phyloP scores from a whole-genome alignment of 1,140 invertebrate species.

The Phthorimaea operculella region DNA sequence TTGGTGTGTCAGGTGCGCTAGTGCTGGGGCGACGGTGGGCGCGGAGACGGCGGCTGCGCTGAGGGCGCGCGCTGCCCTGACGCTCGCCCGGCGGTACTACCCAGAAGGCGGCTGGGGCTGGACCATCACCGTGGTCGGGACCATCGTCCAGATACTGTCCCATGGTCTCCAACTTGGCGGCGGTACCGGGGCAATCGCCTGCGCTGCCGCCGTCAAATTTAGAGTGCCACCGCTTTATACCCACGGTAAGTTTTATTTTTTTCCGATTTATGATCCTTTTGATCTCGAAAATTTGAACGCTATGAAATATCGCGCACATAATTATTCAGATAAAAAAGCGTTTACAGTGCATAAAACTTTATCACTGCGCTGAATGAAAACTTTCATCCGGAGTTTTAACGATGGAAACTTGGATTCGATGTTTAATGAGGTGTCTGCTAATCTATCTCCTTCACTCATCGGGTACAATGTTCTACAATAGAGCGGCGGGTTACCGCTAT shows the following conservation, averaged over 20 bases:
- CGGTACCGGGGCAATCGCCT: conserved; percentile 50
- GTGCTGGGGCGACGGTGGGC: conserved; percentile 51
- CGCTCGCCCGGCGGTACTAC: conserved; percentile 75
- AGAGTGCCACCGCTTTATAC: conserved; percentile 50
- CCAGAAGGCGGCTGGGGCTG: conserved; percentile 87
- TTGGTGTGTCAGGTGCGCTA: conserved; percentile 53
- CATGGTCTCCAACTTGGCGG: conserved; percentile 73
- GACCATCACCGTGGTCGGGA: conserved; percentile 76
- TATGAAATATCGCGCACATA: too few species aligned
- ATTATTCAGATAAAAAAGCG: too few species aligned
- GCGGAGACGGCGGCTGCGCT: conserved; percentile 59
- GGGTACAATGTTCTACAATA: not conserved
- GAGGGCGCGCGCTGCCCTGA: conserved; percentile 57
- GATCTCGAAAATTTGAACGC: too few species aligned
- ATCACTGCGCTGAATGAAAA: too few species aligned
- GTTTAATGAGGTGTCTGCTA: conserved; percentile 4
- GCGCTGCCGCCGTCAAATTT: conserved; percentile 50
- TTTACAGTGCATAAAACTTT: too few species aligned
- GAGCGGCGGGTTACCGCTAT: not conserved
- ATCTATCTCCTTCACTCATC: not conserved
- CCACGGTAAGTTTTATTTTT: conserved; percentile 43
- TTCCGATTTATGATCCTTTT: not conserved
- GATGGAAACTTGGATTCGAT: too few species aligned
- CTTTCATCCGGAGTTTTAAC: too few species aligned
- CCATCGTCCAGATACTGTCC: conserved; percentile 73